These are phyloP conservation scores for Lycorma delicatula DNA, from an alignment of 1,140 invertebrate genomes.

Conservation along the genomic window DNA sequence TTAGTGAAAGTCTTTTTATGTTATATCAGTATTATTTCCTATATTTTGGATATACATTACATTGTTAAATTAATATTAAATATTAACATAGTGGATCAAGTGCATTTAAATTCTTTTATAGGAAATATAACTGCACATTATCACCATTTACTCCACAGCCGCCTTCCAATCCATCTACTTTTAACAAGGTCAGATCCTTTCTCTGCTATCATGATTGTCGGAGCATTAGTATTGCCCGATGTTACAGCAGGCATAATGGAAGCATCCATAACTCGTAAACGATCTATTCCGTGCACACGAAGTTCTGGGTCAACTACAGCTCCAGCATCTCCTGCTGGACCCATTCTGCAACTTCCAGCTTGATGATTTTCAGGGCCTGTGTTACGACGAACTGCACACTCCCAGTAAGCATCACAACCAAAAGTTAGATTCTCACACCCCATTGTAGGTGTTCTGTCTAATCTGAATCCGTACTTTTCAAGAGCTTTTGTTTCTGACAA, in stretches of 20 bases:
- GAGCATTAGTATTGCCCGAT: slow-evolving; percentile 73
- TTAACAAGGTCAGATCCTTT: slow-evolving; percentile 70
- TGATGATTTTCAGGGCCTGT: slow-evolving; percentile 80
- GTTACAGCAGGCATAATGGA: slow-evolving; percentile 68
- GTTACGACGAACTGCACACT: slow-evolving; percentile 62
- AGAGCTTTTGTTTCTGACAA: slow-evolving; percentile 58
- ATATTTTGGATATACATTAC: no score
- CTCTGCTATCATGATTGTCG: slow-evolving; percentile 76
- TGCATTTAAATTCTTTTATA: no score
- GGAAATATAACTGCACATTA: no score
- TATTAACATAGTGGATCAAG: no score
- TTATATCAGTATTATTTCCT: no score
- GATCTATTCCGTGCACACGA: slow-evolving; percentile 54
- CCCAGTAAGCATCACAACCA: slow-evolving; percentile 70
- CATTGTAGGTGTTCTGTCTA: slow-evolving; percentile 58
- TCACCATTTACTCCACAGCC: slow-evolving; percentile 29
- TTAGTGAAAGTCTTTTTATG: no score
- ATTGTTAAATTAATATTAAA: no score
- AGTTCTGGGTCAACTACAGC: slow-evolving; percentile 65
- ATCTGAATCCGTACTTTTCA: slow-evolving; percentile 56
- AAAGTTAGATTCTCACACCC: slow-evolving; percentile 63
- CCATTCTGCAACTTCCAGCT: slow-evolving; percentile 75
- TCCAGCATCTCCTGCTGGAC: slow-evolving; percentile 50
- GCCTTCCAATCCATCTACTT: slow-evolving; percentile 47
- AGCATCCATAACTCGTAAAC: slow-evolving; percentile 65